A percentile compares a stretch with the other conserved stretches of the same genome.
These are phyloP conservation scores for Notiomystis cincta DNA, from an alignment of 2,113 vertebrate species.

Conservation along the genomic window DNA sequence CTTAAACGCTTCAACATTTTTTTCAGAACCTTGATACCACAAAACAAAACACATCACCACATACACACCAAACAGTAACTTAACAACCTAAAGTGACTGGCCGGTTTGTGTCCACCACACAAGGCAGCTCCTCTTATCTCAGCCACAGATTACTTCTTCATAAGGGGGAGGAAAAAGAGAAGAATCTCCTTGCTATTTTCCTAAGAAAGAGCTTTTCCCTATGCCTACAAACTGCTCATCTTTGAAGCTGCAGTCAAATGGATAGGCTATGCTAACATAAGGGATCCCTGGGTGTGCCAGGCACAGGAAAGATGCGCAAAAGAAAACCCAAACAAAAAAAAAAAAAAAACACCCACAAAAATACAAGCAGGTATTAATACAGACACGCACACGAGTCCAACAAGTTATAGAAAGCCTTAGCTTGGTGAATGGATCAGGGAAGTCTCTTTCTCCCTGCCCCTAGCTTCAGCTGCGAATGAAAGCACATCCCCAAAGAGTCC, in stretches of 20 bases:
- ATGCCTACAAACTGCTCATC: constrained; percentile 26
- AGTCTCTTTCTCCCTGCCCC: constrained; percentile 8
- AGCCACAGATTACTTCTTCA: constrained; percentile 8
- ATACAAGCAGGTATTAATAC: constrained; percentile 52
- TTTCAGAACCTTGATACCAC: constrained; percentile 51
- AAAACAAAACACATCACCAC: constrained; percentile 37
- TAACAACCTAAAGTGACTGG: constrained; percentile 56
- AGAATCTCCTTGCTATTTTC: background rate
- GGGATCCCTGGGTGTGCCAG: constrained; percentile 20
- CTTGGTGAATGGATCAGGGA: background rate
- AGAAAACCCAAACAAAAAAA: background rate
- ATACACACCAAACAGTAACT: constrained; percentile 21
- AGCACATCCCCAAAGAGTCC: background rate
- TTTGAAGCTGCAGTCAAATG: constrained; percentile 49
- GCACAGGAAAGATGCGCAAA: constrained; percentile 39
- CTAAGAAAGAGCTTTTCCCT: constrained; percentile 19
- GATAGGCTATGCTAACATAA: constrained; percentile 47
- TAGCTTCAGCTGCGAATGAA: constrained; percentile 16
- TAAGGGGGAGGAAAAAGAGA: background rate
- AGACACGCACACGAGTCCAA: constrained; percentile 57
- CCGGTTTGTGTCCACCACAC: constrained; percentile 30
- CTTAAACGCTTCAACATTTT: constrained; percentile 22
- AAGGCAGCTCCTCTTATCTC: constrained; percentile 41
- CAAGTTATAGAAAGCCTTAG: constrained; percentile 59
- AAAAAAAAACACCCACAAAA: background rate